Evolutionary conservation across 2,113 vertebrate genomes (phyloP).

Genomic region (Bos javanicus): DNA sequence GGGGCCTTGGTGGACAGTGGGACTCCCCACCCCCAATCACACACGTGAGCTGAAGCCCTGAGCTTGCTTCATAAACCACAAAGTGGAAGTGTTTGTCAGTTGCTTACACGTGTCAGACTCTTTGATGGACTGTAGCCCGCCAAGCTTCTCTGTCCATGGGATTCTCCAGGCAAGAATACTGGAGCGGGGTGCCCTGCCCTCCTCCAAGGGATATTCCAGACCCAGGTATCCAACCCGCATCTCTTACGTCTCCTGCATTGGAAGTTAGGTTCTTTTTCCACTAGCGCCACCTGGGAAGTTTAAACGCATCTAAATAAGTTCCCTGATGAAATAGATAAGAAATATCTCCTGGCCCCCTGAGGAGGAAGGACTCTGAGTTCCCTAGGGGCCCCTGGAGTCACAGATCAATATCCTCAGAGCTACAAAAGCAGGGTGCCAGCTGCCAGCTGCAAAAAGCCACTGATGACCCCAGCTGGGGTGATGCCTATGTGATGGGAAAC

Average conservation of each 20-base stretch:
- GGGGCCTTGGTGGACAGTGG: neutral
- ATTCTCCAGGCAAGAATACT: neutral
- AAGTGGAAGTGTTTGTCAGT: neutral
- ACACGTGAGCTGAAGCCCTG: neutral
- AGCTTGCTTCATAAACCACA: neutral
- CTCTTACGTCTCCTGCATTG: neutral
- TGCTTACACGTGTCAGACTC: neutral
- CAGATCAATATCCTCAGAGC: neutral
- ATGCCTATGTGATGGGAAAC: neutral
- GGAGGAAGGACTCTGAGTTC: neutral
- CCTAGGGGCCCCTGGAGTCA: rapidly evolving
- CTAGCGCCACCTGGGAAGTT: neutral
- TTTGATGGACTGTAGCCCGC: neutral
- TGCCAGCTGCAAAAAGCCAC: neutral
- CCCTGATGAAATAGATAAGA: neutral
- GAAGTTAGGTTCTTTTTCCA: neutral
- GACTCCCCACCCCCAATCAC: neutral
- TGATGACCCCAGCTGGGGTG: neutral
- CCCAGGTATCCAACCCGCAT: neutral
- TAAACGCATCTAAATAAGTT: neutral
- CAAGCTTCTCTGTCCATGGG: neutral
- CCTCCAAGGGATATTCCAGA: neutral
- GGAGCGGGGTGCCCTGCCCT: neutral
- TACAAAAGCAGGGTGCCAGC: neutral
- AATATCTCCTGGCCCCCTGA: neutral